A percentile compares a stretch with the other conserved stretches of the same genome.
These are phyloP conservation scores for Drosophila triauraria DNA, from an alignment of 1,140 invertebrate species.

Conservation along the genomic window DNA sequence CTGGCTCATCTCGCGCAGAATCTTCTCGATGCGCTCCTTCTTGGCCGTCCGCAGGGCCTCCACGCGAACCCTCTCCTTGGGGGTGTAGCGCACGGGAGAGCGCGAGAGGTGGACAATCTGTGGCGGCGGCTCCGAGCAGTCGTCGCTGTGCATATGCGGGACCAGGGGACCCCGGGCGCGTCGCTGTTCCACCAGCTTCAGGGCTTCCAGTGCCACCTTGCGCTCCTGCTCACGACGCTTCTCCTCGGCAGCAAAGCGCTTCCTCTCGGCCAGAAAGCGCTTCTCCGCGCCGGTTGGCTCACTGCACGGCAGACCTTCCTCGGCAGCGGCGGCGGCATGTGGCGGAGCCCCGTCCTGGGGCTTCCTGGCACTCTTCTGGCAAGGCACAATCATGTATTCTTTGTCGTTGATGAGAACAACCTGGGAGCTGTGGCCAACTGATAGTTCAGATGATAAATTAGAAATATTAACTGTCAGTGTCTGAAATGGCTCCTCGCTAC, in stretches of 20 bases:
- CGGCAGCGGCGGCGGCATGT: background rate
- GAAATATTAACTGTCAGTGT: background rate
- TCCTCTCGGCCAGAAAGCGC: background rate
- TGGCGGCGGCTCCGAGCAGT: background rate
- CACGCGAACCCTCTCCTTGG: conserved; percentile 44
- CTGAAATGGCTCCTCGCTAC: background rate
- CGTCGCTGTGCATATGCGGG: accelerated
- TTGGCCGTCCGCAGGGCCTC: conserved; percentile 36
- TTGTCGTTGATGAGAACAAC: conserved; percentile 8
- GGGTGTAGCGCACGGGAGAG: conserved; percentile 31
- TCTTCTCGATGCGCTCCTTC: conserved; percentile 50
- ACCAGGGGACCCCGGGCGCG: conserved; percentile 24
- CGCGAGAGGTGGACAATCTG: conserved; percentile 39
- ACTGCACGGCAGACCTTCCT: background rate
- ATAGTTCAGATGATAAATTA: too few species aligned
- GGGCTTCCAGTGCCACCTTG: conserved; percentile 58
- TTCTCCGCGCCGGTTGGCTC: too few species aligned
- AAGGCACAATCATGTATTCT: conserved; percentile 7
- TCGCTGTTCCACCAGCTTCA: conserved; percentile 54
- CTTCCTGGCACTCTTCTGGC: background rate
- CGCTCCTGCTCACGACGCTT: conserved; percentile 50
- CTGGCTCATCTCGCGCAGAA: conserved; percentile 54
- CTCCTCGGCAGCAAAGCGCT: background rate
- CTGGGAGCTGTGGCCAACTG: background rate
- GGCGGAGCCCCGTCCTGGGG: background rate